Percentiles rank a stretch among this genome's conserved stretches.
Evolutionary conservation across 2,113 vertebrate species (phyloP).

Genomic region (Thunnus thynnus): DNA sequence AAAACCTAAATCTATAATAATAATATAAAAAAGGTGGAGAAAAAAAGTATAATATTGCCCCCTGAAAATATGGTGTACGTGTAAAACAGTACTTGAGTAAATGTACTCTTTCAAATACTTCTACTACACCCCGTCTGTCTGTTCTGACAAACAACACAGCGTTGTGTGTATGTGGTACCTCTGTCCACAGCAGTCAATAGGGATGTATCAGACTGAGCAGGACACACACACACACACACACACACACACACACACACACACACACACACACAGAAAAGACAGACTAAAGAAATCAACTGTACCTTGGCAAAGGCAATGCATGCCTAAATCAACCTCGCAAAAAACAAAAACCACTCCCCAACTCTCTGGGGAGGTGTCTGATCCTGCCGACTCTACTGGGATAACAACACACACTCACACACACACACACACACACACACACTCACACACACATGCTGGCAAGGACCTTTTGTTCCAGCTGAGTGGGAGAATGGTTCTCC

Average conservation of each 20-base stretch:
- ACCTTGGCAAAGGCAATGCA: slow-evolving; percentile 32
- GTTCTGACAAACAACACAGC: slow-evolving; percentile 14
- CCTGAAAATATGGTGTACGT: no score
- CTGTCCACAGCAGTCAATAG: slow-evolving; percentile 27
- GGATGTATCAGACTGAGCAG: slow-evolving; percentile 6
- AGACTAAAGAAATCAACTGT: slow-evolving; percentile 27
- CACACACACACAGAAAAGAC: slow-evolving; percentile 4
- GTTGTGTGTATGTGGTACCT: slow-evolving; percentile 4
- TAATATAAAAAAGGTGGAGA: no score
- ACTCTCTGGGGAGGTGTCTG: slow-evolving; percentile 43
- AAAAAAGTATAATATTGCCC: no score
- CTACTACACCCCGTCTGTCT: neutral
- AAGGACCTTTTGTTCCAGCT: slow-evolving; percentile 76
- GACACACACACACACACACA: neutral
- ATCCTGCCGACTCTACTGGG: slow-evolving; percentile 57
- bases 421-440: slow-evolving; percentile 49
- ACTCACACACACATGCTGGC: slow-evolving; percentile 50
- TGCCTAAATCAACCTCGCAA: slow-evolving; percentile 20
- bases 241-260: neutral
- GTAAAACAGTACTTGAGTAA: neutral
- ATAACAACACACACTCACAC: slow-evolving; percentile 30
- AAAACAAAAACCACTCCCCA: slow-evolving; percentile 44
- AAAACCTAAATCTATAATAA: no score
- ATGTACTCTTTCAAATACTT: slow-evolving; percentile 6
- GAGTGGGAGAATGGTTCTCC: slow-evolving; percentile 73